Evolutionary conservation across 2,113 vertebrate species (phyloP).

Genomic region (Semnornis frantzii): DNA sequence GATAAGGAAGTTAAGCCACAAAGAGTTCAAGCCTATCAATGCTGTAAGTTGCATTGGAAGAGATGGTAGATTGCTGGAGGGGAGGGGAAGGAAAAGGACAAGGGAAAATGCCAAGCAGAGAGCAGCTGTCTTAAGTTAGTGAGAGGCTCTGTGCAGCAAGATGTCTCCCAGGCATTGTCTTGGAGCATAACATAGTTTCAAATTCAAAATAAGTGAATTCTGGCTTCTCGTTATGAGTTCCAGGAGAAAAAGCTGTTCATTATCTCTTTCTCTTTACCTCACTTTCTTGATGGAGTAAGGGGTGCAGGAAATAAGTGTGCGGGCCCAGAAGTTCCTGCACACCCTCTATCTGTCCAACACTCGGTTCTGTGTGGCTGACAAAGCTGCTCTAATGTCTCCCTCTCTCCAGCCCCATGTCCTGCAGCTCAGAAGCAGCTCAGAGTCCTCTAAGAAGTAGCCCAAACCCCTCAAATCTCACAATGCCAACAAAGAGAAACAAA

Average conservation of each 20-base stretch:
- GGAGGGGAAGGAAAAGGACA: not conserved
- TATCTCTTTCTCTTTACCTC: not conserved
- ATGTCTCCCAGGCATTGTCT: not conserved
- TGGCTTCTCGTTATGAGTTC: not conserved
- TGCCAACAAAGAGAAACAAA: not conserved
- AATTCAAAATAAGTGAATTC: not conserved
- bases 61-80: not conserved
- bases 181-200: not conserved
- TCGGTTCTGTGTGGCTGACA: not conserved
- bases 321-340: not conserved
- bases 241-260: not conserved
- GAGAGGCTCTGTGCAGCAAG: not conserved
- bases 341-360: not conserved
- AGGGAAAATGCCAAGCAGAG: not conserved
- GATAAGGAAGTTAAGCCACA: slow-evolving; percentile 6
- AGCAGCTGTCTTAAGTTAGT: not conserved
- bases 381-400: not conserved
- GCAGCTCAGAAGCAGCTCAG: not conserved
- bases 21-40: not conserved
- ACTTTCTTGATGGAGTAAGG: not conserved
- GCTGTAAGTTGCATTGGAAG: not conserved
- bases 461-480: not conserved
- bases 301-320: not conserved
- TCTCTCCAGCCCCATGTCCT: not conserved
- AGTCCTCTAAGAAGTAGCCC: not conserved